These are phyloP conservation scores for Jacana jacana DNA, from an alignment of 2,113 vertebrate genomes.

Conservation along the genomic window DNA sequence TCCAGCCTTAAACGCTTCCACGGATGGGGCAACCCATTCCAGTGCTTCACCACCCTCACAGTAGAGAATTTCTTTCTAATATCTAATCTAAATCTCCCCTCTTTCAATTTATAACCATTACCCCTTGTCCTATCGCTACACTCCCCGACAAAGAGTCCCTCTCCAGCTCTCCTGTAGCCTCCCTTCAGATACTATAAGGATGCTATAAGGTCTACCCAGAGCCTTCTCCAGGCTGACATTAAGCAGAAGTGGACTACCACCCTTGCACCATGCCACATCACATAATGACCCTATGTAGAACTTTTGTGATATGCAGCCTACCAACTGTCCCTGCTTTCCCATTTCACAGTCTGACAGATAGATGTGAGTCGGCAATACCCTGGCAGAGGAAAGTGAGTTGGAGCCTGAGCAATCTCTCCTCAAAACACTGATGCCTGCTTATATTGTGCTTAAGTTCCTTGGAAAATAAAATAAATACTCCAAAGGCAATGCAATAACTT, in stretches of 20 bases:
- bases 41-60: too few relatives aligned
- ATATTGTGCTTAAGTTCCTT: rapidly evolving
- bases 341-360: background rate
- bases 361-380: background rate
- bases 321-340: background rate
- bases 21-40: too few relatives aligned
- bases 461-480: background rate
- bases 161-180: too few relatives aligned
- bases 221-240: too few relatives aligned
- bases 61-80: too few relatives aligned
- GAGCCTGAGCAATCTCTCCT: background rate
- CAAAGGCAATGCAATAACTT: background rate
- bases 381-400: background rate
- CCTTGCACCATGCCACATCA: background rate
- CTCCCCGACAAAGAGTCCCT: too few relatives aligned
- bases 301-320: background rate
- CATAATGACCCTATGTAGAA: background rate
- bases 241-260: background rate
- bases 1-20: too few relatives aligned
- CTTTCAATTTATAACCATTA: too few relatives aligned
- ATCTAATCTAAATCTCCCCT: too few relatives aligned
- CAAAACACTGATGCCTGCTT: background rate
- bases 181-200: too few relatives aligned
- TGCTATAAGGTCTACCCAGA: too few relatives aligned
- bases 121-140: too few relatives aligned